A percentile compares a stretch with the other conserved stretches of the same genome.
Evolutionary conservation across 2,797 vertebrate species (phyloP).

Genomic region (Pitangus sulphuratus): DNA sequence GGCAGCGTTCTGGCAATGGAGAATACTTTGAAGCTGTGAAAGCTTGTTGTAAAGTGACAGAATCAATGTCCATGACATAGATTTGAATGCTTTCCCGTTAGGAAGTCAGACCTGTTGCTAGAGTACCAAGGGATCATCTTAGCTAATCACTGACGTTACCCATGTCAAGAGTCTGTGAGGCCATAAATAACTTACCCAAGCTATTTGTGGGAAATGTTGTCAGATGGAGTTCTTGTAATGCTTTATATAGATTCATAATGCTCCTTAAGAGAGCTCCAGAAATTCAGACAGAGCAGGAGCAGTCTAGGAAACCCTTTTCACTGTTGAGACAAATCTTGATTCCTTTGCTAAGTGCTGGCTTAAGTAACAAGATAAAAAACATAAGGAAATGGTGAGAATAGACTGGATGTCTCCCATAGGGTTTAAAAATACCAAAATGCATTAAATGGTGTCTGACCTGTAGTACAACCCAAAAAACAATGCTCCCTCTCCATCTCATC

Average conservation of each 20-base stretch:
- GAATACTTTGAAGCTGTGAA: conserved; percentile 21
- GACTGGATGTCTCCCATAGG: neutral
- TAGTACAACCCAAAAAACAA: neutral
- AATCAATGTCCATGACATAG: conserved; percentile 37
- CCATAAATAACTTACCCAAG: neutral
- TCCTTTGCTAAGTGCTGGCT: neutral
- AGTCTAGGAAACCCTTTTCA: neutral
- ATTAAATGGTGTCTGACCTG: neutral
- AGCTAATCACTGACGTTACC: conserved; percentile 23
- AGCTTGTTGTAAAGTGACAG: conserved; percentile 40
- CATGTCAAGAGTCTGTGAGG: neutral
- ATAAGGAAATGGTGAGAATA: neutral
- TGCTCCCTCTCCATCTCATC: neutral
- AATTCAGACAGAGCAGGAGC: neutral
- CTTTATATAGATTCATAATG: neutral
- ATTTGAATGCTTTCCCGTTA: conserved; percentile 43
- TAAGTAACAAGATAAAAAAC: neutral
- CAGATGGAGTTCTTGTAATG: neutral
- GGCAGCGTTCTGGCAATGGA: neutral
- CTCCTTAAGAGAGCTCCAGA: neutral
- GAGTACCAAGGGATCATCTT: neutral
- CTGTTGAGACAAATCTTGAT: neutral
- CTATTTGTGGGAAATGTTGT: neutral
- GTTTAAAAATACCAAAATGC: neutral
- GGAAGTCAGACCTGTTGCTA: neutral